phyloP scores from a whole-genome alignment of 2,797 vertebrate genomes.

The Thaleichthys pacificus region DNA sequence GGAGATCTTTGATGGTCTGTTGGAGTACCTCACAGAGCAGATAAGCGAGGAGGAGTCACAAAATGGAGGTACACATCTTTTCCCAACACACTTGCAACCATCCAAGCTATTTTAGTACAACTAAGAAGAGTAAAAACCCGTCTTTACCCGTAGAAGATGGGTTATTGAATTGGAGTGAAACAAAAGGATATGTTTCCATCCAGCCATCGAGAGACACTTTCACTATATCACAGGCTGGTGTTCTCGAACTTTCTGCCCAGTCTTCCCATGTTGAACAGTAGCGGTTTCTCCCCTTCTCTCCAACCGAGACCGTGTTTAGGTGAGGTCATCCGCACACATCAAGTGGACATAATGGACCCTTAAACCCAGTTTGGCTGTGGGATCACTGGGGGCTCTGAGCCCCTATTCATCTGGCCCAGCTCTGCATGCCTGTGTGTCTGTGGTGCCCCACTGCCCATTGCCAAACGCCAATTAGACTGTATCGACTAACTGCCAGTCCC shows the following conservation, averaged over 20 bases:
- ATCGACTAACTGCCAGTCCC: constrained; percentile 14
- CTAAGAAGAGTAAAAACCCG: too few species aligned
- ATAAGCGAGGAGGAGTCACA: constrained; percentile 78
- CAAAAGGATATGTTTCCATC: too few species aligned
- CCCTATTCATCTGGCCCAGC: constrained; percentile 34
- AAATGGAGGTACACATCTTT: constrained; percentile 69
- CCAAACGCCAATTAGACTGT: constrained; percentile 40
- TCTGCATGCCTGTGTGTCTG: constrained; percentile 39
- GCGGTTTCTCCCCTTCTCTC: background rate
- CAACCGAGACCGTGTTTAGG: constrained; percentile 15
- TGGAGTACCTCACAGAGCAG: constrained; percentile 93
- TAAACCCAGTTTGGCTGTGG: constrained; percentile 22
- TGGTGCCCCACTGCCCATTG: constrained; percentile 12
- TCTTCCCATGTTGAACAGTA: background rate
- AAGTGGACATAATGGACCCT: constrained; percentile 34
- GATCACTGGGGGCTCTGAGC: constrained; percentile 31
- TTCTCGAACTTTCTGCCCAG: too few species aligned
- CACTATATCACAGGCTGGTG: too few species aligned
- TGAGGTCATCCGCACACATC: constrained; percentile 19
- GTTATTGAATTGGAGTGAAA: too few species aligned
- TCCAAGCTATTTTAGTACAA: too few species aligned
- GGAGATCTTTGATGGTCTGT: constrained; percentile 94
- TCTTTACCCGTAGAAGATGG: too few species aligned
- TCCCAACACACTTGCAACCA: too few species aligned
- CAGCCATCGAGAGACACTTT: too few species aligned